Evolutionary conservation across 2,797 vertebrate genomes (phyloP), one percentile per base, ranked within the genome.

Genomic region (Aplochiton taeniatus): DNA sequence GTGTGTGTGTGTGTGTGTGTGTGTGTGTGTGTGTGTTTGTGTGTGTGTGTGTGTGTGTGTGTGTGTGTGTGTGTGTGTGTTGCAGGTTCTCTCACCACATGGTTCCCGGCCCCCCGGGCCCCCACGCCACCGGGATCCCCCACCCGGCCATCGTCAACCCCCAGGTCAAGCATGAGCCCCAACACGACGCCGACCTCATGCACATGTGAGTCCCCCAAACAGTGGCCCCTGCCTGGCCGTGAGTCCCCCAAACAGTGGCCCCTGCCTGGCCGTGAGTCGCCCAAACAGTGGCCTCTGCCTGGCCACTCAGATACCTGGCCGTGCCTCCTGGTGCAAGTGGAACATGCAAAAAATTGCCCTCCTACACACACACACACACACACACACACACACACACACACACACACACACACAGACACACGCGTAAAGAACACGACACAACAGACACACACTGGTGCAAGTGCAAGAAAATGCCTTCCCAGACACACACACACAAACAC

Each of bases 31-130:
- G 52, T 20, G 52, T 54, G 52, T 20, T 11, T 55, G 11, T 4
- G 17, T 4, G 18, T 9, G 16, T 58, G 16, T 46, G 50, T 18
- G n/a, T 11, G 41, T 11, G n/a, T 49, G 6, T 20, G 9, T 44
- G 53, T 55, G n/a, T 17, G n/a, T 60, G 48, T 49, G 42, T 69
- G n/a, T 59, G 17, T 69, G 76, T 51, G 65, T 66, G 54, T 82
- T 83, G n/a, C 81, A 98, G 98, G 97, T 99, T 98, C 87, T 96
- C 98, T 12, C 97, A 98, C 92, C 98, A 99, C 83, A 98, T 99
- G 98, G 96, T 99, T 77, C 96, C 96, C 54, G 96, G 96, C 72
- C 96, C 96, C 80, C 95, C 94, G 11, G 96, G 96, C 68, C 96
- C 96, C 72, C 97, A 98, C 68, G 92, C 97, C 89, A 99, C 97